Evolutionary conservation across 2,113 vertebrate species (phyloP), one percentile per base, ranked within the genome.

Genomic region (Archilochus colubris): DNA sequence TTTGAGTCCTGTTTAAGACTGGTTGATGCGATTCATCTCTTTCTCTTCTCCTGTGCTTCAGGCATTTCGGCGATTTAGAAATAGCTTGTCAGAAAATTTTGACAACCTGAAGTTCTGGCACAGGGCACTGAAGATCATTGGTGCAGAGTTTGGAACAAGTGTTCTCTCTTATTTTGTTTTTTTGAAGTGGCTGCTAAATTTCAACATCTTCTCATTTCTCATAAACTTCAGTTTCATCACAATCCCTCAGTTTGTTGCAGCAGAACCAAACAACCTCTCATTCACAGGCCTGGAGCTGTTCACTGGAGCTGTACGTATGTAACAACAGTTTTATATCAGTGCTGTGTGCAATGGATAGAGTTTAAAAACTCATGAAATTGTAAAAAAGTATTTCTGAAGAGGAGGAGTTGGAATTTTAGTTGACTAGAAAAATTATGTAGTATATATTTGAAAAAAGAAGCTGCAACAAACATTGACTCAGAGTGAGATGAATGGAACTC

Each of bases 151-250:
- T 38, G 99, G 99, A 92, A 98, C 99, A 93, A 98, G 99, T 4
- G 98, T 99, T 51, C 98, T 99, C 58, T 98, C 98, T 74, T 99
- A 99, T 64, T 99, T 99, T 91, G 84, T 97, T 76, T 99, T 99
- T 87, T 98, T 99, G 85, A 99, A 97, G 66, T 99, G 99, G 99
- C 97, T 99, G 50, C 96, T 99, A 79, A 97, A 98, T 96, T 99
- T 99, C 94, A 99, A 99, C 95, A 33, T 99, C 54, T 98, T 99
- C 97, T 99, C 98, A 3, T 99, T 99, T 96, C 63, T 99, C 50
- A 88, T 99, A 95, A 99, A 99, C 97, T 99, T 99, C 82, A 94
- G 99, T 92, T 99, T 99, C 91, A 98, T 99, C 94, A 97, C 98
- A 68, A 89, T 99, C 83, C 99, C 99, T 2, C 98, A 99, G 95